phyloP scores from a whole-genome alignment of 2,797 vertebrate species.

The Steatocranus sp. region DNA sequence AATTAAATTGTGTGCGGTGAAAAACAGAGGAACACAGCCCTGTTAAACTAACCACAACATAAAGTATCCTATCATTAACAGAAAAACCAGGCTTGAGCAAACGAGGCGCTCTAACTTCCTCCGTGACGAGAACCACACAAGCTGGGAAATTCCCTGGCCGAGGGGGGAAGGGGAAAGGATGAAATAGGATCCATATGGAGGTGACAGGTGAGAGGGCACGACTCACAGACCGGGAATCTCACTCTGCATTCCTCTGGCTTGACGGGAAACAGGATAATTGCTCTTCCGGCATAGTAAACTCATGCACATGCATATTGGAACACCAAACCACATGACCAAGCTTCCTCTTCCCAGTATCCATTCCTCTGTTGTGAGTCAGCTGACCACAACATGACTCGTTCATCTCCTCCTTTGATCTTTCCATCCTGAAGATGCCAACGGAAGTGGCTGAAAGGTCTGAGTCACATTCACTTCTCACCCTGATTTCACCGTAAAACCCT shows the following conservation, averaged over 20 bases:
- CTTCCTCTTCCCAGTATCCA: constrained; percentile 27
- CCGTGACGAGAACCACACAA: constrained; percentile 9
- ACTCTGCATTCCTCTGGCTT: constrained; percentile 45
- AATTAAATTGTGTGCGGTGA: background rate
- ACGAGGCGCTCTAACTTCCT: constrained; percentile 8
- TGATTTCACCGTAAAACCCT: background rate
- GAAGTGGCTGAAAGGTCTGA: constrained; percentile 29
- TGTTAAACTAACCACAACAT: background rate
- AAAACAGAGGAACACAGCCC: background rate
- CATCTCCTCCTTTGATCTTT: constrained; percentile 24
- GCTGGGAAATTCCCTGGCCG: constrained; percentile 42
- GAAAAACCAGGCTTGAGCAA: background rate
- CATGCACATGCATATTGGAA: background rate
- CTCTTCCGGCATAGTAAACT: background rate
- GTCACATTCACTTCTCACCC: constrained; percentile 29
- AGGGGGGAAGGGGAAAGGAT: constrained; percentile 12
- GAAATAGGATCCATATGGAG: constrained; percentile 56
- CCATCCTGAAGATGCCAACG: constrained; percentile 18
- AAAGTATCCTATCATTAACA: background rate
- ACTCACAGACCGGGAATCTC: constrained; percentile 55
- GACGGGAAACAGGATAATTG: constrained; percentile 52
- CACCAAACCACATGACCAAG: background rate
- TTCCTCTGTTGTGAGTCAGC: constrained; percentile 50
- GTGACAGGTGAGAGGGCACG: constrained; percentile 58
- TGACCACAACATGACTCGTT: constrained; percentile 57